Base-by-base conservation (phyloP, 2,797 vertebrate species). In the Pseudocheirus occidentalis region DNA sequence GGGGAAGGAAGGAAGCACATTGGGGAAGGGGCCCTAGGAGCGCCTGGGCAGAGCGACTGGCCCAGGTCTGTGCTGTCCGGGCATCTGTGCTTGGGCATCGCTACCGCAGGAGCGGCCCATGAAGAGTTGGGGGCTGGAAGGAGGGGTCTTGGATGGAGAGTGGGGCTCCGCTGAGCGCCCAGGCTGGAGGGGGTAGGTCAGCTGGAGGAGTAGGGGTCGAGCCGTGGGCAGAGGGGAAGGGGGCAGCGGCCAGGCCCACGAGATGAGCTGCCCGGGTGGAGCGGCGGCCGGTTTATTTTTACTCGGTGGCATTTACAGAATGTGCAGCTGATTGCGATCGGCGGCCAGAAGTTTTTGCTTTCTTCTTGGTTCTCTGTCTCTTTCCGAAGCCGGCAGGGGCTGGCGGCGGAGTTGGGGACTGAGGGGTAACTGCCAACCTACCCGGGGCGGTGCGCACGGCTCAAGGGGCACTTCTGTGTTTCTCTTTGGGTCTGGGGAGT, bases 301-400 rank as follows among this genome's bases (percentile, higher is more conserved):
- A 98, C 98, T 97, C 98, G 96, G 97, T 98, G 98, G 98, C 98
- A 98, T 98, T 98, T 98, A 97, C 96, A 98, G 98, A 98, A 98
- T 98, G 98, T 97, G 98, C 98, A 98, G 98, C 98, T 98, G 98
- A 98, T 98, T 98, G 98, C 97, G 97, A 97, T 94, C 97, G 98
- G 98, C 97, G 98, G 98, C 98, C 98, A 98, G 98, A 98, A 98
- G 97, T 97, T 98, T 97, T 97, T 97, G 95, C 96, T 97, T 97
- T 97, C 95, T 97, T 95, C 96, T 34, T 0, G 12, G 97, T 96
- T 97, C 96, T 97, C 96, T 96, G 91, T 56, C 95, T 56, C 95
- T 96, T 97, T 94, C 93, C 90, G 56, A 96, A 94, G 96, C 97
- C 95, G 90, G 96, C 4, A 91, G 94, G 87, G 57, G 92, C 40